Percentiles rank a stretch among this genome's conserved stretches.
These are phyloP conservation scores for Eurosta solidaginis DNA, from an alignment of 1,140 invertebrate species.

Conservation along the genomic window DNA sequence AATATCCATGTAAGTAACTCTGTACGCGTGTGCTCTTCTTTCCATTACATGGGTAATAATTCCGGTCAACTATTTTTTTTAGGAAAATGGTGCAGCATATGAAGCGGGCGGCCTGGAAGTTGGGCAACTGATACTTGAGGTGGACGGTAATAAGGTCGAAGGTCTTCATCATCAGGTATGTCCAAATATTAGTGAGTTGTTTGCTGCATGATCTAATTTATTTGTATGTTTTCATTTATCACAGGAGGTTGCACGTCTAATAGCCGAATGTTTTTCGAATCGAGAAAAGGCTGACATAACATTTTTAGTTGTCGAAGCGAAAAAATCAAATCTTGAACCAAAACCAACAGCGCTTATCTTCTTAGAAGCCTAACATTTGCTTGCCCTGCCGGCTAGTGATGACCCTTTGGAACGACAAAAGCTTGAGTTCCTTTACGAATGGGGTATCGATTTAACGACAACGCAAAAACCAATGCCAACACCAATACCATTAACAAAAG, in stretches of 20 bases:
- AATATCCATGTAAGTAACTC: conserved; percentile 85
- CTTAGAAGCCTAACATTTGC: conserved; percentile 85
- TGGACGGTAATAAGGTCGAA: conserved; percentile 87
- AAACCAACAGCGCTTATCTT: conserved; percentile 86
- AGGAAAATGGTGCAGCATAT: conserved; percentile 93
- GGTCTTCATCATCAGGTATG: conserved; percentile 70
- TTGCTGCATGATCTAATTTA: background rate
- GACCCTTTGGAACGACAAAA: conserved; percentile 65
- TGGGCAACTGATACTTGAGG: conserved; percentile 90
- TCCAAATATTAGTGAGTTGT: background rate
- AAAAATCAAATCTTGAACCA: conserved; percentile 86
- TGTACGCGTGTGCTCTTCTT: too few relatives aligned
- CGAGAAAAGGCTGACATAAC: conserved; percentile 83
- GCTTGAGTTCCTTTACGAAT: conserved; percentile 64
- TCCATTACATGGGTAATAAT: background rate
- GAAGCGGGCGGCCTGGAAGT: conserved; percentile 89
- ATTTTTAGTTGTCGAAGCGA: conserved; percentile 87
- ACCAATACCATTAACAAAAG: conserved; percentile 60
- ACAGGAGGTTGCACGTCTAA: conserved; percentile 83
- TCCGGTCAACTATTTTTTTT: conserved; percentile 41
- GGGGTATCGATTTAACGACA: conserved; percentile 67
- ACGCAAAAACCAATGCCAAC: conserved; percentile 60
- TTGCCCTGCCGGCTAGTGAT: conserved; percentile 70
- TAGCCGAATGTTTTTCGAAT: conserved; percentile 86
- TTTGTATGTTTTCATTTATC: background rate